phyloP scores from a whole-genome alignment of 2,888 invertebrate genomes.

The Myopa testacea region DNA sequence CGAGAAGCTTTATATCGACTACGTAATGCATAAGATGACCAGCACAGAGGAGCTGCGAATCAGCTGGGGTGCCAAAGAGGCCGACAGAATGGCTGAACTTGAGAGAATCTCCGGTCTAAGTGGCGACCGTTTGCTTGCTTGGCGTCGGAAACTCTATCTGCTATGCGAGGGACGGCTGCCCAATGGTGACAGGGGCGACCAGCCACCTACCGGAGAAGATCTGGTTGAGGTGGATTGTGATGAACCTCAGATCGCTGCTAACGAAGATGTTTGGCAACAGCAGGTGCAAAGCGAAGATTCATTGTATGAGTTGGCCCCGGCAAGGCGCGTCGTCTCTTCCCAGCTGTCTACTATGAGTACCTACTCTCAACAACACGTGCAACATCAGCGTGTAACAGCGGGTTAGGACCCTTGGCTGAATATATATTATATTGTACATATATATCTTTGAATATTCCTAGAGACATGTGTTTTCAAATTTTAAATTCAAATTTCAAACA shows the following conservation, averaged over 20 bases:
- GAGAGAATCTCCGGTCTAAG: slow-evolving; percentile 52
- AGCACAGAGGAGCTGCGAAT: slow-evolving; percentile 51
- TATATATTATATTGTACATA: too few relatives aligned
- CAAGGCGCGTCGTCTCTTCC: too few relatives aligned
- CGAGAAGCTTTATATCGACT: slow-evolving; percentile 57
- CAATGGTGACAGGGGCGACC: slow-evolving; percentile 64
- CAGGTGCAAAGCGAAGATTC: not conserved
- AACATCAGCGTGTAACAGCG: too few relatives aligned
- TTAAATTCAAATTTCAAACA: too few relatives aligned
- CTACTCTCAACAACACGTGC: too few relatives aligned
- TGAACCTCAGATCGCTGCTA: slow-evolving; percentile 61
- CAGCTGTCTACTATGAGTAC: too few relatives aligned
- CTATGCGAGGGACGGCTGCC: slow-evolving; percentile 60
- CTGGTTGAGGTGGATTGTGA: slow-evolving; percentile 53
- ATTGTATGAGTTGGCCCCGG: slow-evolving; percentile 36
- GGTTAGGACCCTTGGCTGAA: too few relatives aligned
- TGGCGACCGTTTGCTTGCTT: slow-evolving; percentile 54
- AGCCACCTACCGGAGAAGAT: slow-evolving; percentile 65
- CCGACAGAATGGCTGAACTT: slow-evolving; percentile 50
- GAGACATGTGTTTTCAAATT: too few relatives aligned
- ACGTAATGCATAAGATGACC: slow-evolving; percentile 58
- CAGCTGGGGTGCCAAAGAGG: slow-evolving; percentile 56
- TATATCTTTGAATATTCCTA: too few relatives aligned
- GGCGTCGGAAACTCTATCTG: slow-evolving; percentile 62
- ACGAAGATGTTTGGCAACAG: slow-evolving; percentile 30